Conservation (phyloP, 2,797 vertebrate genomes). For the Anguilla megastoma region DNA sequence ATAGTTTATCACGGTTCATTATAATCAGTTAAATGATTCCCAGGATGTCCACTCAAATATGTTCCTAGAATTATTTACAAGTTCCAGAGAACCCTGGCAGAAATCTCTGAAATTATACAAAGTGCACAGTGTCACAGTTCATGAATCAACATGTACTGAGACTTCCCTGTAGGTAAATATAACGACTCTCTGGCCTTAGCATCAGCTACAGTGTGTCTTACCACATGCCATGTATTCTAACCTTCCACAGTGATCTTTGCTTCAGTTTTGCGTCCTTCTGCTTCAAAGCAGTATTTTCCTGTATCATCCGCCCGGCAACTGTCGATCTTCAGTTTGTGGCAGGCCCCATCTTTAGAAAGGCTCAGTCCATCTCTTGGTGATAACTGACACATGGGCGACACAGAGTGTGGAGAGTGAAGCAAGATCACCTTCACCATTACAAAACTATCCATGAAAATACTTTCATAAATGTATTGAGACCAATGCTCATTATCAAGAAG, state of each 20-base stretch:
- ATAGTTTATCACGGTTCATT: background rate
- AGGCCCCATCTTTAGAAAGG: slow-evolving; percentile 72
- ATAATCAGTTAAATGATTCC: background rate
- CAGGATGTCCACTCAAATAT: background rate
- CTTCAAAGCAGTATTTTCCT: too few species aligned
- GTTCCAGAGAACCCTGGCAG: background rate
- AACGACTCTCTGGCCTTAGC: background rate
- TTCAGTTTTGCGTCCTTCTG: slow-evolving; percentile 57
- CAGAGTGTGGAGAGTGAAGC: background rate
- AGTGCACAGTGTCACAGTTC: background rate
- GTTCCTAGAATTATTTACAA: background rate
- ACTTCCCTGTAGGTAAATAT: background rate
- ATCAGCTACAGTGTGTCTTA: too few species aligned
- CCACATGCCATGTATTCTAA: slow-evolving; percentile 48
- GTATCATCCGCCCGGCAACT: slow-evolving; percentile 64
- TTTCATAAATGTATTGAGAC: background rate
- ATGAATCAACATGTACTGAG: background rate
- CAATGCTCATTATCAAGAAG: background rate
- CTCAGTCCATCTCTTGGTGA: slow-evolving; percentile 66
- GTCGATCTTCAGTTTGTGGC: slow-evolving; percentile 73
- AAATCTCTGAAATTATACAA: background rate
- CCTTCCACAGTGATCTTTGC: slow-evolving; percentile 78
- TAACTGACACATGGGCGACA: slow-evolving; percentile 63
- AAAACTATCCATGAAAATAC: background rate
- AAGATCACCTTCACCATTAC: background rate